phyloP scores from a whole-genome alignment of 2,113 vertebrate species.

The Chaetura pelagica region DNA sequence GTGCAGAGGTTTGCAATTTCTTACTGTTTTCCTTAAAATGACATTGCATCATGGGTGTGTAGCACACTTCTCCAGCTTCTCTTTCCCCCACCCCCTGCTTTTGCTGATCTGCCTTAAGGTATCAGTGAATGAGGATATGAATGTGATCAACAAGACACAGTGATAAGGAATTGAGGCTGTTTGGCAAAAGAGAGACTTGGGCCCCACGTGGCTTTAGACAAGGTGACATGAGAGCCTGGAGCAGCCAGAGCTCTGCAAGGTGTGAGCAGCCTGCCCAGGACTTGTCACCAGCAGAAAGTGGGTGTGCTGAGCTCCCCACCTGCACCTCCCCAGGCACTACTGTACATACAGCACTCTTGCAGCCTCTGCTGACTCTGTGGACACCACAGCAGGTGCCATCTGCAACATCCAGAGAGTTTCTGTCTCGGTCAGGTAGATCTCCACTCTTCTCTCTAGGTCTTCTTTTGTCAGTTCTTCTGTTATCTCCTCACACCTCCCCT shows the following conservation, averaged over 20 bases:
- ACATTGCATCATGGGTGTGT: background rate
- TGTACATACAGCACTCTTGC: slow-evolving; percentile 75
- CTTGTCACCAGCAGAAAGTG: background rate
- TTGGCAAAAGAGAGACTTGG: background rate
- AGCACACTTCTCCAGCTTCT: background rate
- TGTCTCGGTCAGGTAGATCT: slow-evolving; percentile 80
- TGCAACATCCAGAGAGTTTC: slow-evolving; percentile 83
- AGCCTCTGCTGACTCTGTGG: slow-evolving; percentile 80
- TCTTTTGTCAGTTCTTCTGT: slow-evolving; percentile 73
- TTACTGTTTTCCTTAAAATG: background rate
- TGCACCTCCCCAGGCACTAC: background rate
- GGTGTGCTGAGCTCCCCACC: background rate
- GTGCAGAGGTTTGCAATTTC: background rate
- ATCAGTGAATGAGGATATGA: background rate
- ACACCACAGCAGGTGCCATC: slow-evolving; percentile 74
- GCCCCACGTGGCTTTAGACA: background rate
- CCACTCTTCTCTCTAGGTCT: slow-evolving; percentile 74
- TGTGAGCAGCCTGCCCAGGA: background rate
- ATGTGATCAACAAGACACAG: background rate
- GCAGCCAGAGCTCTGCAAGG: background rate
- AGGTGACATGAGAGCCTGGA: background rate
- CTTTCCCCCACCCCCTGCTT: background rate
- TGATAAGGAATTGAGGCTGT: background rate
- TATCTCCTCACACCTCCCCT: slow-evolving; percentile 40
- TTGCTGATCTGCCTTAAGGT: background rate